Base-by-base conservation (phyloP, 2,113 vertebrate species). In the Alosa alosa region DNA sequence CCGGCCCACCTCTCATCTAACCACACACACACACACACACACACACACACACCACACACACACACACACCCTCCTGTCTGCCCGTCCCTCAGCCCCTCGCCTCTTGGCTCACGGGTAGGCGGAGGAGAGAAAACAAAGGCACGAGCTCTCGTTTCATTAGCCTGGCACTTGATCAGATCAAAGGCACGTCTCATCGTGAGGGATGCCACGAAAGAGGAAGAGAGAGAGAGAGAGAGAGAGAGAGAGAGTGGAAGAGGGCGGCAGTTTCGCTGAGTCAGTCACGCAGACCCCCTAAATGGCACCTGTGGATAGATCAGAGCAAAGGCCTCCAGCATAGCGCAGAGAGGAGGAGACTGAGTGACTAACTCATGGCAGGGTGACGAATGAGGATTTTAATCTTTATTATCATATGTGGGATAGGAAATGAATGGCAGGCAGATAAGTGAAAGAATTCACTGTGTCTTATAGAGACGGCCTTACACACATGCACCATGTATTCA, bases 261-360 rank as follows among this genome's bases (percentile, higher is more conserved):
- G 82, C 41, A 84, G 75, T 82, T 78, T 64, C 46, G 87, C 60
- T 49, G 84, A 90, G 84, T 90, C 31, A 90, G 83, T 90, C 31
- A 78, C 13, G 72, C 72, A 39, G 3, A 18, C 10, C 25, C 60
- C 7, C 7, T n/a, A 6, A 2, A 44, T 39, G 31, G 39, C 8
- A 72, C 64, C 64, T 72, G 64, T 6, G 8, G 64, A 0, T 0
- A 72, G 64, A 36, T 72, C 64, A 72, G 64, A 72, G 64, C 6
- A 25, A 64, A 1, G 6, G 57, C 57, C 57, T 64, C 7, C 4
- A 4, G 47, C 52, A 1, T 11, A 4, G 20, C 20, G 22, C 57
- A 11, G 8, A 25, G 25, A 72, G 10, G 10, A 72, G 25, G 64
- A 3, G 15, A 25, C 64, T 15, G 64, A 72, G 10, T 36, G 64